Percentiles rank a stretch among this genome's conserved stretches.
These are phyloP conservation scores for Eupithecia abbreviata DNA, from an alignment of 2,888 invertebrate genomes.

Conservation along the genomic window DNA sequence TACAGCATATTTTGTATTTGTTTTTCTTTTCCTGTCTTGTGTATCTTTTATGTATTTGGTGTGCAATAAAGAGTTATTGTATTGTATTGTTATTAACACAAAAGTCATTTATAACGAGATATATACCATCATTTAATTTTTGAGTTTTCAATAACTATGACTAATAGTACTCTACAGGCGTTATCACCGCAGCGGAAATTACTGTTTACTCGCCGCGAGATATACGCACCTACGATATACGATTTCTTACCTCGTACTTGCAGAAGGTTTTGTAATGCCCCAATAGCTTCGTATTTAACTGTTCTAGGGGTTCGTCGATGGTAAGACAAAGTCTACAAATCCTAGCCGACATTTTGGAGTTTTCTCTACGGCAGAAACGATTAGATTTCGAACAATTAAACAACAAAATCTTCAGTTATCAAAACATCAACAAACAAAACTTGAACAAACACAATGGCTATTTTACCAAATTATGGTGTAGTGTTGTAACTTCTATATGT, in stretches of 20 bases:
- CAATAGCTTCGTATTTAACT: not conserved
- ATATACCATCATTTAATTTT: too few species aligned
- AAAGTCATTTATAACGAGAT: too few species aligned
- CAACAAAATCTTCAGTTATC: not conserved
- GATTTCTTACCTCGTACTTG: not conserved
- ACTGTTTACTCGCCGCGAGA: not conserved
- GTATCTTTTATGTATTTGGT: too few species aligned
- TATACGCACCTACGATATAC: not conserved
- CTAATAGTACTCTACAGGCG: not conserved
- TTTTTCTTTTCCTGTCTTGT: too few species aligned
- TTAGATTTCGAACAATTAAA: not conserved
- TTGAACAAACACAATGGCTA: not conserved
- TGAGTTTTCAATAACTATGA: too few species aligned
- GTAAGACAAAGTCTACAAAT: slow-evolving; percentile 2
- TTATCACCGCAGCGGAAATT: not conserved
- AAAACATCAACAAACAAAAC: slow-evolving; percentile 6
- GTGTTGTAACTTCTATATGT: not conserved
- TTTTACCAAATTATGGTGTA: not conserved
- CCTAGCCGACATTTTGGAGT: not conserved
- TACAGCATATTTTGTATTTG: too few species aligned
- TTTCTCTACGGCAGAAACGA: not conserved
- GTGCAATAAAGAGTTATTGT: too few species aligned
- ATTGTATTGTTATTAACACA: too few species aligned
- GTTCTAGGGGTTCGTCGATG: not conserved
- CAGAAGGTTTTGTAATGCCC: not conserved